phyloP scores from a whole-genome alignment of 2,113 vertebrate genomes.

The Notechis scutatus region DNA sequence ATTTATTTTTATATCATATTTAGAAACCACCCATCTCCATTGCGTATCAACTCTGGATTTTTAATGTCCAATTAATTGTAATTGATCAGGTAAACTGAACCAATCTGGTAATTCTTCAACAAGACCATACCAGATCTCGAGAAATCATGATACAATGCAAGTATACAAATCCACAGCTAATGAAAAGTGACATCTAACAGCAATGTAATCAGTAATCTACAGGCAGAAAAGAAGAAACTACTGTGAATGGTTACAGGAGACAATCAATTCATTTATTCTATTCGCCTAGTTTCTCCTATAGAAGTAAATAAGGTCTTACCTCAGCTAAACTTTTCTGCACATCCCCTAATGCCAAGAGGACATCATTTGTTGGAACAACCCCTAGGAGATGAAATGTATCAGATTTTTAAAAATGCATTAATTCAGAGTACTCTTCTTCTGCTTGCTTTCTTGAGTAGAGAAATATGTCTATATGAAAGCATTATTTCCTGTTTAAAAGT shows the following conservation, averaged over 20 bases:
- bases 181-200: conserved; percentile 36
- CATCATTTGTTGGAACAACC: conserved; percentile 85
- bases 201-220: conserved; percentile 27
- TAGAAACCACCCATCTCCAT: background rate
- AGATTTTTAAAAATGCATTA: conserved; percentile 30
- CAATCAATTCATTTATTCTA: conserved; percentile 32
- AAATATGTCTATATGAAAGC: conserved; percentile 10
- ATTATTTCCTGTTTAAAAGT: background rate
- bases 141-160: background rate
- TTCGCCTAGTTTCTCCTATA: conserved; percentile 4
- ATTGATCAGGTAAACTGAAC: background rate
- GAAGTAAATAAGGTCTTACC: conserved; percentile 70
- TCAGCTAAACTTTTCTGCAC: conserved; percentile 81
- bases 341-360: conserved; percentile 84
- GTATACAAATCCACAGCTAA: conserved; percentile 27
- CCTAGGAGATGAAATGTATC: conserved; percentile 66
- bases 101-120: background rate
- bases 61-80: background rate
- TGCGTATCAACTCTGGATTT: no score
- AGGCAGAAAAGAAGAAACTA: background rate
- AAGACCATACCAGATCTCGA: conserved; percentile 1
- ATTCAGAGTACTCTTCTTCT: conserved; percentile 21
- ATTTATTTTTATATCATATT: background rate
- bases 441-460: background rate
- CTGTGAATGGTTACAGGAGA: conserved; percentile 17